Evolutionary conservation across 2,888 invertebrate genomes (phyloP), one percentile per base, ranked within the genome.

Genomic region (Lydus trimaculatus): DNA sequence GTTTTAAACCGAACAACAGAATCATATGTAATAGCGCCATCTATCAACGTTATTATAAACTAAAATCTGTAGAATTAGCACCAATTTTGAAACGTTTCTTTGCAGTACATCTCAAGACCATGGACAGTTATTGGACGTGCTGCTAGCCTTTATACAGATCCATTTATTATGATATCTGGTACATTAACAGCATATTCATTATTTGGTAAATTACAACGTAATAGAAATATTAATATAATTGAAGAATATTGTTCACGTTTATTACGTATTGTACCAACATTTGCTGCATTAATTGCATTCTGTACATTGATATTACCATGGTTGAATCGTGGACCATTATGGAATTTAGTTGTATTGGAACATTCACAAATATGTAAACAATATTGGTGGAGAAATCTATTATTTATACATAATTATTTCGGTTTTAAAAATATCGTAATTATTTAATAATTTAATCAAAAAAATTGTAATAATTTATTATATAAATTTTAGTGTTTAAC

Each of bases 381-480:
- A 76, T 87, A 90, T 66, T 91, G 91, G 91, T 92, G 91, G 92
- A 87, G 90, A 76, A 92, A 91, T 79, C 85, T 92, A 71, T 82
- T 92, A 0, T 92, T 91, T 74, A 90, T 92, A 65, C 92, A 92
- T 78, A 92, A 92, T 81, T 92, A 91, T 79, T 92, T 90, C 78
- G 92, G 92, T 52, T 92, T 92, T 77, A 88, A 90, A 77, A 89
- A 91, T 76, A 91, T 92, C 90, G 90, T 90, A 84, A 78, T 36
- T 58, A 52, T 9, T 17, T 20, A 20, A 39, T 28, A 2, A 17
- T 58, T 31, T 13, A 31, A 59, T 64, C 28, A 28, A 64, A 33
- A 28, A 15, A 63, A 25, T 61, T 36, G 43, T 63, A 43, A 61
- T 58, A 31, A 48, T 61, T 39, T 43, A 17, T 43, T 6, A 43